These are phyloP conservation scores for Ooceraea biroi DNA, from an alignment of 1,140 invertebrate species.

Conservation along the genomic window DNA sequence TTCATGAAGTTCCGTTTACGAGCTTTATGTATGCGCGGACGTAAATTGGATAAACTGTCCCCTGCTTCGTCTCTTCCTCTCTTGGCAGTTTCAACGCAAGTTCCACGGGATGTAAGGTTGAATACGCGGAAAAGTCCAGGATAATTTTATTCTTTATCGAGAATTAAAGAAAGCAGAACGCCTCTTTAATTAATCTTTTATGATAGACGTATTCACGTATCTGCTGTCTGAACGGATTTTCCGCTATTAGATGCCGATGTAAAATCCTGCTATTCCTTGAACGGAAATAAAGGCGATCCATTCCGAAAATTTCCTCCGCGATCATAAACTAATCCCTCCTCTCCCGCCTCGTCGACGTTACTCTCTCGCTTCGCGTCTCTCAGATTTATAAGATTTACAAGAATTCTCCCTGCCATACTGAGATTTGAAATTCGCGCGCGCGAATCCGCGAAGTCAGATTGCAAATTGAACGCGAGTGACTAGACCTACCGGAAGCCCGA, in stretches of 20 bases:
- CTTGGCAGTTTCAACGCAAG: conserved; percentile 21
- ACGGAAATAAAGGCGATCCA: neutral
- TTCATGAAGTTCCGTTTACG: no score
- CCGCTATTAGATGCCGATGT: neutral
- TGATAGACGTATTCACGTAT: neutral
- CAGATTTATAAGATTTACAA: conserved; percentile 13
- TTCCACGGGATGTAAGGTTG: neutral
- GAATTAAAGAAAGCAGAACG: neutral
- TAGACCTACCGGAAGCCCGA: conserved; percentile 67
- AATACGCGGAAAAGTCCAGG: neutral
- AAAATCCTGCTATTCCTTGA: neutral
- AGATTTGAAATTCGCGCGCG: conserved; percentile 24
- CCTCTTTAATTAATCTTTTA: neutral
- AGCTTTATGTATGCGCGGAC: no score
- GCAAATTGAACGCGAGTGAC: conserved; percentile 68
- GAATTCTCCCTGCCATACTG: conserved; percentile 44
- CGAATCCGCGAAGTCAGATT: conserved; percentile 4
- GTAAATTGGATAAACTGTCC: neutral
- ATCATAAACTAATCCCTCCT: neutral
- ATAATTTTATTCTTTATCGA: neutral
- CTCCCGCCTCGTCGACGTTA: conserved; percentile 25
- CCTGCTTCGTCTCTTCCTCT: neutral
- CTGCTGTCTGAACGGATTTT: neutral
- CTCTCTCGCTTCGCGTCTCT: neutral
- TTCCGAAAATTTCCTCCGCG: neutral